Conservation (phyloP, 2,888 invertebrate species). For the Pristionchus maxplancki region DNA sequence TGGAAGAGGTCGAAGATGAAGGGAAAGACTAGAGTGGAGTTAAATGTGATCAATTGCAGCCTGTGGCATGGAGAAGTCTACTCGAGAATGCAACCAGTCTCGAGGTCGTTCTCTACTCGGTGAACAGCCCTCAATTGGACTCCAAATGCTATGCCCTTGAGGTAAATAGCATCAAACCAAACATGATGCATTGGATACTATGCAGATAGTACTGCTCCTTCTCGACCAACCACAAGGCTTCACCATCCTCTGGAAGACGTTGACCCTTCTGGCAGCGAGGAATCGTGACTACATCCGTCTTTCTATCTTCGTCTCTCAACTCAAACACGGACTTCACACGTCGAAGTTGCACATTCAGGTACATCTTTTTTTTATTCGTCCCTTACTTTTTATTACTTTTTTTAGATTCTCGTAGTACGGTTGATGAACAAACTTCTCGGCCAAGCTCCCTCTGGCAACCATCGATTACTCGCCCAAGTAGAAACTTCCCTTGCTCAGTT, state of each 20-base stretch:
- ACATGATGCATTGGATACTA: not conserved
- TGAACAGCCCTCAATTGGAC: constrained; percentile 75
- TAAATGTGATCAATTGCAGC: constrained; percentile 56
- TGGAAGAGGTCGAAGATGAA: not conserved
- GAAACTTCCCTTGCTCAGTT: constrained; percentile 72
- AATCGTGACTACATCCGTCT: constrained; percentile 71
- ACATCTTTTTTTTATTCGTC: not conserved
- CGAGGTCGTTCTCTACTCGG: constrained; percentile 72
- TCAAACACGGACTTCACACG: constrained; percentile 74
- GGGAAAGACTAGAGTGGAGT: constrained; percentile 28
- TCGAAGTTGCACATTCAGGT: constrained; percentile 75
- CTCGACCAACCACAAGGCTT: constrained; percentile 73
- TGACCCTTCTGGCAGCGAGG: constrained; percentile 71
- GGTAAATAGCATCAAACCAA: constrained; percentile 1
- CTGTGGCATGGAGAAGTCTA: constrained; percentile 67
- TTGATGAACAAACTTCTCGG: constrained; percentile 72
- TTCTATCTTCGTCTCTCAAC: constrained; percentile 68
- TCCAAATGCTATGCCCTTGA: constrained; percentile 76
- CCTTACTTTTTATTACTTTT: no score
- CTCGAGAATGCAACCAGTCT: constrained; percentile 72
- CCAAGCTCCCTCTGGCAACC: constrained; percentile 67
- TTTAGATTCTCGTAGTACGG: constrained; percentile 72
- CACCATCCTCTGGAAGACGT: constrained; percentile 66
- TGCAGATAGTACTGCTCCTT: constrained; percentile 69
- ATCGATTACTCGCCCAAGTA: constrained; percentile 66